Evolutionary conservation across 2,888 invertebrate genomes (phyloP).

Genomic region (Hedya salicella): DNA sequence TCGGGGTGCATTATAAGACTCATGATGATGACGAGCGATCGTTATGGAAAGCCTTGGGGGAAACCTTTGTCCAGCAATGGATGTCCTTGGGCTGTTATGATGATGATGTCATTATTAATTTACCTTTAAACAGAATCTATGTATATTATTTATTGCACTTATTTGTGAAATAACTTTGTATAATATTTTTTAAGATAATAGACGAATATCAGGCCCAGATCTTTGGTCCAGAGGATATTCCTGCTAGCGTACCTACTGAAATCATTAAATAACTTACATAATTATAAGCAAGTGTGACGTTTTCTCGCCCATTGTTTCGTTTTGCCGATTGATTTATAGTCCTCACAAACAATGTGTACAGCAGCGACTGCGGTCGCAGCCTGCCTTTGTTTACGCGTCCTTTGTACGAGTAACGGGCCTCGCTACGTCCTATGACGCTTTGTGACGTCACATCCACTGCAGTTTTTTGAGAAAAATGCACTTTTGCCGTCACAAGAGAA

Average conservation of each 20-base stretch:
- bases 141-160: too few species aligned
- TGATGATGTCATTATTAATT: too few species aligned
- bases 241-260: not conserved
- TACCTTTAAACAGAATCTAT: too few species aligned
- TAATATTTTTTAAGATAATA: too few species aligned
- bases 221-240: not conserved
- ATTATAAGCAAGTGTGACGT: slow-evolving; percentile 20
- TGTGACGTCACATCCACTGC: slow-evolving; percentile 73
- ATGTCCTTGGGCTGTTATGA: too few species aligned
- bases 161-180: too few species aligned
- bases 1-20: too few species aligned
- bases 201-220: too few species aligned
- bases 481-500: slow-evolving; percentile 73
- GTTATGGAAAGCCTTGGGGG: too few species aligned
- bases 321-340: slow-evolving; percentile 65
- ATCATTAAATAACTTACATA: slow-evolving; percentile 9
- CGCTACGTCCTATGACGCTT: slow-evolving; percentile 60
- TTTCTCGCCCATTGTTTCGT: slow-evolving; percentile 46
- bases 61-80: too few species aligned
- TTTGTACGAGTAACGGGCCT: slow-evolving; percentile 74
- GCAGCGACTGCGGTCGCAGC: slow-evolving; percentile 77
- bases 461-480: slow-evolving; percentile 76
- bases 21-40: too few species aligned
- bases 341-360: slow-evolving; percentile 62
- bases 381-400: slow-evolving; percentile 66